Percentiles rank a stretch among this genome's conserved stretches.
These are phyloP conservation scores for Prosopocoilus inquinatus DNA, from an alignment of 2,888 invertebrate genomes.

Conservation along the genomic window DNA sequence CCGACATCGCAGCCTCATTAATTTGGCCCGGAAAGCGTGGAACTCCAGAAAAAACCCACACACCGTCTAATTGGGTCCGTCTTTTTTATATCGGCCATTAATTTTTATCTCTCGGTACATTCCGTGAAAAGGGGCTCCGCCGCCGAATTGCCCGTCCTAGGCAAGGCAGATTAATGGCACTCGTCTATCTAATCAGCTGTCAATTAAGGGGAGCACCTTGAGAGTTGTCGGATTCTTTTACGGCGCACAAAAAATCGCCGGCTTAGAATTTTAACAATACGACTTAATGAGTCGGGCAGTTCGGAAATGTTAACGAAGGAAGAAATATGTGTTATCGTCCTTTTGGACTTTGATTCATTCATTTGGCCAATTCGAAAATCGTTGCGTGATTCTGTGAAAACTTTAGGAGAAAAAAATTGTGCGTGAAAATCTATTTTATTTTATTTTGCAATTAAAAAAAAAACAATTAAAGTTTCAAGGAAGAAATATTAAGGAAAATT, in stretches of 20 bases:
- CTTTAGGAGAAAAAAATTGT: too few species aligned
- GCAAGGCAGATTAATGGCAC: constrained; percentile 39
- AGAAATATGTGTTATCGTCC: too few species aligned
- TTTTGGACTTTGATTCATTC: too few species aligned
- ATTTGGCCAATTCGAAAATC: too few species aligned
- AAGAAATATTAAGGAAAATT: too few species aligned
- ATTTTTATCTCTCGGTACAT: constrained; percentile 43
- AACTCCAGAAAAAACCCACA: constrained; percentile 23
- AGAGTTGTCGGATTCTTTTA: constrained; percentile 36
- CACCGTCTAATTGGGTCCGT: constrained; percentile 39
- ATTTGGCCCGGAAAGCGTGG: too few species aligned
- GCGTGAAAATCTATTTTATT: too few species aligned
- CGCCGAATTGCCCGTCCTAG: constrained; percentile 27
- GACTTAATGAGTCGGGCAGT: neutral
- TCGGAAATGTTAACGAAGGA: too few species aligned
- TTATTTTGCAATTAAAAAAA: too few species aligned
- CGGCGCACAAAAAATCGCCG: constrained; percentile 12
- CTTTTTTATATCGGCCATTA: constrained; percentile 40
- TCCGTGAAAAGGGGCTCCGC: constrained; percentile 31
- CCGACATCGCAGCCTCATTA: too few species aligned
- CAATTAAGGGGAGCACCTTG: constrained; percentile 44
- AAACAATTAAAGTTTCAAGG: too few species aligned
- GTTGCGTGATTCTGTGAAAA: too few species aligned
- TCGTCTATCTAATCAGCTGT: constrained; percentile 47
- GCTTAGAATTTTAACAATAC: constrained; percentile 22